Base-by-base conservation (phyloP, 1,140 invertebrate genomes). In the Psix sp. region DNA sequence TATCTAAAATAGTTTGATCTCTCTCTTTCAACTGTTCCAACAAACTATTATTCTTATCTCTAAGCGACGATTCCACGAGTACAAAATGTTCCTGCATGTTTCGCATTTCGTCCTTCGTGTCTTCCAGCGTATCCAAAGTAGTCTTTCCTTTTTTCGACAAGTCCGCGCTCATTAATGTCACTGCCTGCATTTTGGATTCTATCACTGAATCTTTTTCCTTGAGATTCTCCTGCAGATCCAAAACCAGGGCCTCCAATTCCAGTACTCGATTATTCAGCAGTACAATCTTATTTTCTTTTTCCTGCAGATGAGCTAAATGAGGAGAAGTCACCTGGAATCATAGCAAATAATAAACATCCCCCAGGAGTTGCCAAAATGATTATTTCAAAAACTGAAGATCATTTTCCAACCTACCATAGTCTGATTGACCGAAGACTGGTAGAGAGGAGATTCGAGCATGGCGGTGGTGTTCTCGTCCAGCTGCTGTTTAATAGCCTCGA, bases 191-290 rank as follows among this genome's bases (percentile, higher is more conserved):
- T 83, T 94, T 90, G 7, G 94, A 92, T 83, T 94, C 91, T 78
- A 96, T 94, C 35, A 96, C 93, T 77, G 92, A 92, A 82, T 95
- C 94, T 83, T 96, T 96, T 80, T 96, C 94, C 78, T 92, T 92
- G 13, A 95, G 88, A 84, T 92, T 93, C 84, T 95, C 94, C 86
- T 92, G 91, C 48, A 93, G 86, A 84, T 93, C 92, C 24, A 93
- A 77, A 40, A 93, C 88, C 65, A 86, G 89, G 6, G 88, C 89
- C 80, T 94, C 91, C 67, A 93, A 81, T 80, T 91, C 89, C 65
- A 88, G 82, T 52, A 92, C 88, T 82, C 89, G 90, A 13, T 74
- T 74, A 80, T 84, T 87, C n/a, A 89, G 73, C 51, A 89, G 87
- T 1, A 77, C 56, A 29, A 90, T 86, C 75, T 82, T 86, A 39